Conservation (phyloP, 2,113 vertebrate genomes). For the Orientallactaga bullata region DNA sequence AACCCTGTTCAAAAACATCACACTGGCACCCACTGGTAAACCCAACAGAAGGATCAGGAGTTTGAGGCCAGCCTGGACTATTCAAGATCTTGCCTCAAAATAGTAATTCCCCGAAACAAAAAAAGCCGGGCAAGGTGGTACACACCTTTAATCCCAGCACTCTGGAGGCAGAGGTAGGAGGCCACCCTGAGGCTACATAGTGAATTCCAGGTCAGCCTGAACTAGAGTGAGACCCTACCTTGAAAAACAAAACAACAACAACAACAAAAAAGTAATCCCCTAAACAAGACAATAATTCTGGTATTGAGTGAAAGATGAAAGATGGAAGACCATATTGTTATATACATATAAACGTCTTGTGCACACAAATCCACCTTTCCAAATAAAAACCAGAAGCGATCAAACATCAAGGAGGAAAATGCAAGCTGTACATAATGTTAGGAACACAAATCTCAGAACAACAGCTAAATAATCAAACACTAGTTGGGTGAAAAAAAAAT, state of each 20-base stretch:
- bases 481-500: neutral
- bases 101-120: too few relatives aligned
- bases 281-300: neutral
- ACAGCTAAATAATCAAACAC: neutral
- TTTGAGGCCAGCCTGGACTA: too few relatives aligned
- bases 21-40: neutral
- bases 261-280: neutral
- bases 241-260: too few relatives aligned
- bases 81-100: too few relatives aligned
- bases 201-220: too few relatives aligned
- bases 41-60: neutral
- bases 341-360: neutral
- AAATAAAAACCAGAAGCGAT: neutral
- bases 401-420: neutral
- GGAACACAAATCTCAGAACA: constrained; percentile 26
- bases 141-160: too few relatives aligned
- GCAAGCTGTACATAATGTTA: neutral
- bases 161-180: neutral
- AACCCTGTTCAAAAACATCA: neutral
- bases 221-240: too few relatives aligned
- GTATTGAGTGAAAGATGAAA: constrained; percentile 13
- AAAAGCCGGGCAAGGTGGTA: too few relatives aligned
- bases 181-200: too few relatives aligned
- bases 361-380: neutral
- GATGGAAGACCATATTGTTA: neutral